Evolutionary conservation across 1,140 invertebrate genomes (phyloP), one percentile per base, ranked within the genome.

Genomic region (Sweltsa coloradensis): DNA sequence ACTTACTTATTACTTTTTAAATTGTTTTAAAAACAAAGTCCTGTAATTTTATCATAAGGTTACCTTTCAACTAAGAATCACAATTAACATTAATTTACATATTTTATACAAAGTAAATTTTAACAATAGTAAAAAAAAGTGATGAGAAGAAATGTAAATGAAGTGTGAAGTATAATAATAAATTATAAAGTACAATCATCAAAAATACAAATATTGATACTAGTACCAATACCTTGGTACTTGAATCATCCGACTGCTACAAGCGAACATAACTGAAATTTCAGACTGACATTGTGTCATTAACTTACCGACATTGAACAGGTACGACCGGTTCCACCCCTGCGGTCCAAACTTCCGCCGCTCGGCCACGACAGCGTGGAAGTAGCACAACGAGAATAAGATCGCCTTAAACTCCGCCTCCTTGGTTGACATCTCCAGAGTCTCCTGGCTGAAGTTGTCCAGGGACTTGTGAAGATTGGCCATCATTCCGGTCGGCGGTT

Each of bases 361-460:
- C 65, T 97, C 91, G 13, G 86, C 85, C 1, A 97, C 83, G 0
- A 93, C 90, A 16, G 92, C 91, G 63, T 97, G 93, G 67, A 95
- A 97, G 61, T 96, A 97, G 59, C 92, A 96, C 0, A 97, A 70
- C 0, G 88, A 75, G 63, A 97, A 97, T 27, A 97, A 66, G 51
- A 97, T 83, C 0, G 83, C 76, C 66, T 95, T 96, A 56, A 96
- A 97, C 66, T 97, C 93, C 0, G 84, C 79, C 67, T 97, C 92
- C 60, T 93, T 91, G 3, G 85, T 79, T 63, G 89, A 94, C 74
- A 86, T 83, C 61, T 97, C 92, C 19, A 97, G 62, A 0, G 87
- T 92, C 60, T 95, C 90, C 65, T 96, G 89, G 55, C 69, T 85
- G 63, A 97, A 97, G 68, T 94, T 94, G 59, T 93, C 86, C 25